These are phyloP conservation scores for Menura novaehollandiae DNA, from an alignment of 2,113 vertebrate genomes.

Conservation along the genomic window DNA sequence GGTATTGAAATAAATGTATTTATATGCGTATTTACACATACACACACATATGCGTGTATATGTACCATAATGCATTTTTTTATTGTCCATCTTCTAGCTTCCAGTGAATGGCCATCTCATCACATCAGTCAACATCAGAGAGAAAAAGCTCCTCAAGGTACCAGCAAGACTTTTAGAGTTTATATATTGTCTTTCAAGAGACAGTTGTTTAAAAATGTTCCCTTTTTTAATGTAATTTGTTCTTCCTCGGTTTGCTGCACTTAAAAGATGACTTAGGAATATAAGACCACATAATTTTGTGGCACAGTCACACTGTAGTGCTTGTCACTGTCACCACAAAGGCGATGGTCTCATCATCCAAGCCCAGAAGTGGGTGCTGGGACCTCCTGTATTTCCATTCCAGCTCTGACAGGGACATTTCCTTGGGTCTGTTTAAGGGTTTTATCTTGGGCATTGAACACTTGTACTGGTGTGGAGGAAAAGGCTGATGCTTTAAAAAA, in stretches of 20 bases:
- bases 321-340: background rate
- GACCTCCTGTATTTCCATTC: background rate
- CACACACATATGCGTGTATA: background rate
- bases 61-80: background rate
- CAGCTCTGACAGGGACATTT: background rate
- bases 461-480: background rate
- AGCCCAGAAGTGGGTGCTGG: background rate
- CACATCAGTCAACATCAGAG: background rate
- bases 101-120: slow-evolving; percentile 29
- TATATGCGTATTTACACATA: background rate
- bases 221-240: background rate
- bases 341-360: background rate
- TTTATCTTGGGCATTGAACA: background rate
- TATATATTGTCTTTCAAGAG: background rate
- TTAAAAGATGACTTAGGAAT: background rate
- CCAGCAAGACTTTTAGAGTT: background rate
- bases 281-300: background rate
- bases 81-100: background rate
- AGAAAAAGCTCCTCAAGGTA: slow-evolving; percentile 57
- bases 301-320: background rate
- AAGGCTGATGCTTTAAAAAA: background rate
- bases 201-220: background rate
- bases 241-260: background rate
- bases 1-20: background rate
- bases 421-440: background rate